Conservation (phyloP, 1,140 invertebrate genomes). For the Heliconius melpomene region DNA sequence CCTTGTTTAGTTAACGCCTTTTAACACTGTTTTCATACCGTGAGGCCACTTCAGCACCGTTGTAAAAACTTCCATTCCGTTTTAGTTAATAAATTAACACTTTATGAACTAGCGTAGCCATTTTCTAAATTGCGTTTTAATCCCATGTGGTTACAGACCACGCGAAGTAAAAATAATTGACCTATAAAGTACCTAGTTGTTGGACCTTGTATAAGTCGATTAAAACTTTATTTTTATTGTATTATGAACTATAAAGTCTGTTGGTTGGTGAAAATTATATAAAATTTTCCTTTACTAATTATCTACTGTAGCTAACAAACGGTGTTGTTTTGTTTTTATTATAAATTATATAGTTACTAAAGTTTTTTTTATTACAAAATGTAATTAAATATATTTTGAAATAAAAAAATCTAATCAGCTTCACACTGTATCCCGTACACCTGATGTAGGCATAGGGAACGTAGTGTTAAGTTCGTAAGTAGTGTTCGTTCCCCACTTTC, state of each 20-base stretch:
- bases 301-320: neutral
- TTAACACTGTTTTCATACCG: neutral
- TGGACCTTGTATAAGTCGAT: slow-evolving; percentile 12
- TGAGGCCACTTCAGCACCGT: neutral
- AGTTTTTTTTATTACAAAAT: too few species aligned
- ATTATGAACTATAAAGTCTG: neutral
- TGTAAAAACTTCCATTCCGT: neutral
- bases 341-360: too few species aligned
- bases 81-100: slow-evolving; percentile 29
- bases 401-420: too few species aligned
- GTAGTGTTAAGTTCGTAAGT: too few species aligned
- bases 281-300: neutral
- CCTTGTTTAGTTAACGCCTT: neutral
- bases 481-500: too few species aligned
- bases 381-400: too few species aligned
- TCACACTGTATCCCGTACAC: too few species aligned
- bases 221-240: slow-evolving; percentile 23
- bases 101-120: slow-evolving; percentile 17
- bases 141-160: slow-evolving; percentile 30
- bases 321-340: too few species aligned
- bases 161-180: slow-evolving; percentile 29
- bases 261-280: neutral
- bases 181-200: slow-evolving; percentile 9
- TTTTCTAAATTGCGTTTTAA: slow-evolving; percentile 29
- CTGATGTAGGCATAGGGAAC: too few species aligned